Percentiles rank a stretch among this genome's conserved stretches.
These are phyloP conservation scores for Pterobdella sp. DNA, from an alignment of 2,888 invertebrate species.

Conservation along the genomic window DNA sequence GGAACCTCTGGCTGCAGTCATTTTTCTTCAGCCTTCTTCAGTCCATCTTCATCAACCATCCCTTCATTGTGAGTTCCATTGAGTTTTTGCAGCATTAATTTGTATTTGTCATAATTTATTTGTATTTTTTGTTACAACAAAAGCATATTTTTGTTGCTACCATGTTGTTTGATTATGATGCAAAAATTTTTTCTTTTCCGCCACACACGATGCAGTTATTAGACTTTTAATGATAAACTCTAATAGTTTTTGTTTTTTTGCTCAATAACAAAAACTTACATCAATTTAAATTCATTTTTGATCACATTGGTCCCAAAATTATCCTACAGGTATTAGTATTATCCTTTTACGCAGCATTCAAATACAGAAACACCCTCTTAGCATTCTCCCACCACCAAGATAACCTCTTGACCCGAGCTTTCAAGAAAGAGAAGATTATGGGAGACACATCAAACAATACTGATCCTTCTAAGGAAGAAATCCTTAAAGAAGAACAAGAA, in stretches of 20 bases:
- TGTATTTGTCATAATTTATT: neutral
- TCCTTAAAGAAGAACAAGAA: no score
- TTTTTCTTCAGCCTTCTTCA: slow-evolving; percentile 48
- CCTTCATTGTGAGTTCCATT: slow-evolving; percentile 44
- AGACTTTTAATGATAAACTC: no score
- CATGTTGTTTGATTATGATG: neutral
- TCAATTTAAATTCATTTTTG: no score
- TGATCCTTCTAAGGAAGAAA: no score
- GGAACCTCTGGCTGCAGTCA: slow-evolving; percentile 48
- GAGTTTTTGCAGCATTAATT: neutral
- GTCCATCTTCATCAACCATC: slow-evolving; percentile 48
- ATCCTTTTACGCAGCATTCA: slow-evolving; percentile 42
- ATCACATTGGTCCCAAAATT: neutral
- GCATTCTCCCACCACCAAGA: slow-evolving; percentile 44
- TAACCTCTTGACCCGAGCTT: no score
- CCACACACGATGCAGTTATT: no score
- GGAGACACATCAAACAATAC: no score
- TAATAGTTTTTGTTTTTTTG: no score
- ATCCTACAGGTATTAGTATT: slow-evolving; percentile 42
- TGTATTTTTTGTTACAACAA: neutral
- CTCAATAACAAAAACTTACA: no score
- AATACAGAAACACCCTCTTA: slow-evolving; percentile 43
- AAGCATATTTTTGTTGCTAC: neutral
- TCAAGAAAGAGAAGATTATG: no score
- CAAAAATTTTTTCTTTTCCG: no score